These are phyloP conservation scores for Cryptus viduatorius DNA, from an alignment of 2,888 invertebrate genomes.

Conservation along the genomic window DNA sequence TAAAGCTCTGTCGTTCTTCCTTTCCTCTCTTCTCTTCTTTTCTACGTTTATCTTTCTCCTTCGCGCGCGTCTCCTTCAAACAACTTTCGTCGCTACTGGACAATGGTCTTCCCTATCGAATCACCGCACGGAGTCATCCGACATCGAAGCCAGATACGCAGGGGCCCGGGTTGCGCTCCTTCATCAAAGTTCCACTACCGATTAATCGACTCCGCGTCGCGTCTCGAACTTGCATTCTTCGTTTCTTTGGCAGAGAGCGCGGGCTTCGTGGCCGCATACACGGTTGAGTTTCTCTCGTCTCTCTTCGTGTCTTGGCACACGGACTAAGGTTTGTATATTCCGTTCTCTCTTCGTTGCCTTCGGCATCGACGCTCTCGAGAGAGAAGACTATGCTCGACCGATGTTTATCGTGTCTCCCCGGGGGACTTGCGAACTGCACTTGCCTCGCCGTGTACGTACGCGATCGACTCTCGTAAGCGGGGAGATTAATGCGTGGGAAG, in stretches of 20 bases:
- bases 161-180: constrained; percentile 56
- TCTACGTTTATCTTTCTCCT: constrained; percentile 42
- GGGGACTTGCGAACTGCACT: constrained; percentile 56
- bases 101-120: neutral
- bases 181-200: constrained; percentile 73
- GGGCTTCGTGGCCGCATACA: constrained; percentile 26
- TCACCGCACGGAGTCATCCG: constrained; percentile 13
- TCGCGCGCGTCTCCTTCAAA: constrained; percentile 14
- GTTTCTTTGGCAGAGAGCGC: constrained; percentile 65
- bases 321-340: neutral
- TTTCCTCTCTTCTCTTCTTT: constrained; percentile 29
- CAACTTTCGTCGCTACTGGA: constrained; percentile 17
- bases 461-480: constrained; percentile 48
- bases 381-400: constrained; percentile 58
- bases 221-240: constrained; percentile 71
- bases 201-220: constrained; percentile 72
- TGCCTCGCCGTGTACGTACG: constrained; percentile 53
- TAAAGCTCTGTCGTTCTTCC: constrained; percentile 45
- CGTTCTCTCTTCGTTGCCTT: constrained; percentile 8
- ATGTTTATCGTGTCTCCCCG: constrained; percentile 69
- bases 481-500: constrained; percentile 62
- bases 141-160: constrained; percentile 37
- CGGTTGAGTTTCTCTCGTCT: constrained; percentile 3
- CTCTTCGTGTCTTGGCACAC: constrained; percentile 13
- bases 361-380: constrained; percentile 20